Conservation (phyloP, 2,113 vertebrate species). For the Ceuthmochares aereus region DNA sequence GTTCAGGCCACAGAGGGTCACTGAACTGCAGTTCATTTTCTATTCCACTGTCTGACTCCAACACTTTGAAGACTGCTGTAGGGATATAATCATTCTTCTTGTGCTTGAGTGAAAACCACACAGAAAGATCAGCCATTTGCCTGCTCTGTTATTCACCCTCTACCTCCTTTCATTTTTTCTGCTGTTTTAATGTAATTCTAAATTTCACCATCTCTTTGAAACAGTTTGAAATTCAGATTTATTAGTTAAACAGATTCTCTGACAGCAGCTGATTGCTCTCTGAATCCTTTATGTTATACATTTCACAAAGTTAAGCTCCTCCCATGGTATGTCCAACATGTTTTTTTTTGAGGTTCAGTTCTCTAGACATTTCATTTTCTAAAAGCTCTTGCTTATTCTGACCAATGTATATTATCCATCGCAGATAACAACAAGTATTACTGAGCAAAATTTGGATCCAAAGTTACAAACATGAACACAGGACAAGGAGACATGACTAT, state of each 20-base stretch:
- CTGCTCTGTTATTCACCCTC: conserved; percentile 49
- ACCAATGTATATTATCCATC: background rate
- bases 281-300: background rate
- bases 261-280: background rate
- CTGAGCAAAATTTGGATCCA: background rate
- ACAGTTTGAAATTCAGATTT: conserved; percentile 5
- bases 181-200: conserved; percentile 32
- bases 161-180: conserved; percentile 39
- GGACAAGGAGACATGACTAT: background rate
- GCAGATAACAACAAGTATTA: background rate
- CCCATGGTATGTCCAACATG: background rate
- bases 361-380: background rate
- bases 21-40: conserved; percentile 73
- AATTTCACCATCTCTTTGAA: conserved; percentile 22
- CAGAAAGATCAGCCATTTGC: conserved; percentile 62
- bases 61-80: conserved; percentile 69
- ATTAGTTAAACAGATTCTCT: background rate
- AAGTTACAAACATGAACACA: background rate
- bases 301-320: background rate
- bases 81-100: conserved; percentile 72
- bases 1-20: conserved; percentile 73
- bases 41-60: conserved; percentile 65
- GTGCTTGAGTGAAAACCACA: conserved; percentile 51
- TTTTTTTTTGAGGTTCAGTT: background rate
- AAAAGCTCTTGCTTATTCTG: background rate